These are phyloP conservation scores for Sphaerophoria rueppellii DNA, from an alignment of 2,888 invertebrate genomes.

Conservation along the genomic window DNA sequence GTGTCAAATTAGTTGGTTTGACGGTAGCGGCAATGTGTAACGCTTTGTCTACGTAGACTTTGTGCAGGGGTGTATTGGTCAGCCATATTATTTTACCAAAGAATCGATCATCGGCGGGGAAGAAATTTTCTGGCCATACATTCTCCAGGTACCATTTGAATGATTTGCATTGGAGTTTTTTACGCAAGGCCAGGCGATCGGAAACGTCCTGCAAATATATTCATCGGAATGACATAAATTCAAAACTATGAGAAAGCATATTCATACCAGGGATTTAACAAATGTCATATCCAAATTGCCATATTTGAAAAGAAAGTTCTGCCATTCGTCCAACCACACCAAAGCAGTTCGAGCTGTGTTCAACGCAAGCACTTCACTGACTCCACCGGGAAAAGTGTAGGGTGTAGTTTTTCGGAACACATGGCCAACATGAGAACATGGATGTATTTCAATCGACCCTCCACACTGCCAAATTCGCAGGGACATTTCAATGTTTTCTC, in stretches of 20 bases:
- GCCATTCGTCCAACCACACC: slow-evolving; percentile 99
- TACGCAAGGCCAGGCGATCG: slow-evolving; percentile 86
- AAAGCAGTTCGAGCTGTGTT: slow-evolving; percentile 96
- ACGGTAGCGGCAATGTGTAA: slow-evolving; percentile 78
- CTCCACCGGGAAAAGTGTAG: slow-evolving; percentile 97
- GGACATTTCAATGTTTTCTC: slow-evolving; percentile 98
- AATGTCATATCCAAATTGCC: slow-evolving; percentile 85
- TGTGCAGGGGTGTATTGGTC: slow-evolving; percentile 78
- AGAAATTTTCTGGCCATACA: slow-evolving; percentile 98
- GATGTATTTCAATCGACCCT: slow-evolving; percentile 93
- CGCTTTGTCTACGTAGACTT: slow-evolving; percentile 78
- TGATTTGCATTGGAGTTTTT: slow-evolving; percentile 90
- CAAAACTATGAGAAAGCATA: neutral
- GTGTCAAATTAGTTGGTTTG: slow-evolving; percentile 77
- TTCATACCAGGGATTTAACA: slow-evolving; percentile 72
- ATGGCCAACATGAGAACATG: slow-evolving; percentile 97
- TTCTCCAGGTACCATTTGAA: slow-evolving; percentile 97
- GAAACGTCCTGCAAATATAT: slow-evolving; percentile 81
- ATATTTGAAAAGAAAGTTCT: slow-evolving; percentile 94
- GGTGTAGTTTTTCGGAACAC: slow-evolving; percentile 96
- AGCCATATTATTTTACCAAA: slow-evolving; percentile 90
- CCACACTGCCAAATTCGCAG: slow-evolving; percentile 99
- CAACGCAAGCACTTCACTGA: slow-evolving; percentile 89
- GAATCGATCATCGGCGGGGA: slow-evolving; percentile 93
- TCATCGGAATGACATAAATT: slow-evolving; percentile 70